phyloP scores from a whole-genome alignment of 2,113 vertebrate species.

The Ageneiosus marmoratus region DNA sequence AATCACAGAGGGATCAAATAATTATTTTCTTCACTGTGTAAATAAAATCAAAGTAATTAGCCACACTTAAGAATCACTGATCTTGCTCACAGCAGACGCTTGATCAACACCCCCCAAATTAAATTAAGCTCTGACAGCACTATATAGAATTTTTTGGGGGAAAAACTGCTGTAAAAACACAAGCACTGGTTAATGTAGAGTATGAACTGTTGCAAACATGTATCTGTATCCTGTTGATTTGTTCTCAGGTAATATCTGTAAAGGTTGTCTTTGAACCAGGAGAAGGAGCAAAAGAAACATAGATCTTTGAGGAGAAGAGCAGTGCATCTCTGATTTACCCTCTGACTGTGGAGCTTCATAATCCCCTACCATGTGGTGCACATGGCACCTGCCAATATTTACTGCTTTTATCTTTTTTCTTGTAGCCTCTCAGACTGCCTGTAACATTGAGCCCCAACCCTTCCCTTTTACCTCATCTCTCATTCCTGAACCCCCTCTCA shows the following conservation, averaged over 20 bases:
- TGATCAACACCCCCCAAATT: too few relatives aligned
- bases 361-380: conserved; percentile 42
- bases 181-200: background rate
- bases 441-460: conserved; percentile 40
- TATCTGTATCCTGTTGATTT: background rate
- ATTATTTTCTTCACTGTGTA: too few relatives aligned
- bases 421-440: conserved; percentile 24
- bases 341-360: conserved; percentile 33
- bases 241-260: background rate
- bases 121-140: too few relatives aligned
- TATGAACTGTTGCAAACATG: background rate
- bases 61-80: too few relatives aligned
- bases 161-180: background rate
- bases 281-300: background rate
- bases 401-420: conserved; percentile 35
- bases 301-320: background rate
- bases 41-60: too few relatives aligned
- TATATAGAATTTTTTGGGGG: background rate
- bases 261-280: background rate
- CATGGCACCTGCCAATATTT: conserved; percentile 32
- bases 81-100: too few relatives aligned
- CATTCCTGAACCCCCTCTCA: conserved; percentile 10
- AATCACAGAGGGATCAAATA: too few relatives aligned
- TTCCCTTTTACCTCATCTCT: too few relatives aligned
- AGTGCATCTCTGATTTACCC: conserved; percentile 5